Base-by-base conservation (phyloP, 2,113 vertebrate species). In the Pterocles orientalis region DNA sequence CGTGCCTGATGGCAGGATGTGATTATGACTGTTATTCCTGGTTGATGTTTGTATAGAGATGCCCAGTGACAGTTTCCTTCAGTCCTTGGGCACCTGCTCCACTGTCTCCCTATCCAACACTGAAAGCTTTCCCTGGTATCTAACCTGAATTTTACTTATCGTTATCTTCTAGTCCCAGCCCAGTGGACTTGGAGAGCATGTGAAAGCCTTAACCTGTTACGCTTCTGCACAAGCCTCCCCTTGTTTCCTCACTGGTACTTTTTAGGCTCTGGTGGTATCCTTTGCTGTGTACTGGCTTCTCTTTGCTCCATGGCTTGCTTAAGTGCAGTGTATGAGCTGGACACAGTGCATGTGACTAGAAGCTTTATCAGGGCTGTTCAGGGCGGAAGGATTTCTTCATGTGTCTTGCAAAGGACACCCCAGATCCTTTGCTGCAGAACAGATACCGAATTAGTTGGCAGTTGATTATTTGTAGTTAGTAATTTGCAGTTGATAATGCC, bases 271-370 rank as follows among this genome's bases (percentile, higher is more conserved):
- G 1, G 0, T 8, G 14, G 13, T 9, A 3, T 12, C 58, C 18
- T n/a, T 26, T 16, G n/a, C 19, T 47, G 57, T 14, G 70, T 21
- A 3, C 51, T 31, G 57, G 12, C 36, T 64, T 28, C 57, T 34
- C 45, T 29, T 23, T 33, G 66, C 66, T 36, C n/a, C 47, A 1
- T 8, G 50, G 25, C 14, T 58, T 45, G 3, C 33, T 16, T 3
- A 18, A 29, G 33, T 1, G 14, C 26, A 4, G 62, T 23, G 2
- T 9, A 47, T 18, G 72, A 48, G 39, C 72, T 20, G 47, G 85
- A 23, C 8, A 4, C 12, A 9, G 65, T 1, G 9, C 7, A 1
- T 10, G 70, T 28, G 51, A 47, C 65, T 0, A 4, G 65, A 31
- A 39, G 51, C 36, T 53, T 83, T 88, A 72, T 61, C 72, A 43